These are phyloP conservation scores for Lordiphosa andalusiaca DNA, from an alignment of 2,888 invertebrate species.

Conservation along the genomic window DNA sequence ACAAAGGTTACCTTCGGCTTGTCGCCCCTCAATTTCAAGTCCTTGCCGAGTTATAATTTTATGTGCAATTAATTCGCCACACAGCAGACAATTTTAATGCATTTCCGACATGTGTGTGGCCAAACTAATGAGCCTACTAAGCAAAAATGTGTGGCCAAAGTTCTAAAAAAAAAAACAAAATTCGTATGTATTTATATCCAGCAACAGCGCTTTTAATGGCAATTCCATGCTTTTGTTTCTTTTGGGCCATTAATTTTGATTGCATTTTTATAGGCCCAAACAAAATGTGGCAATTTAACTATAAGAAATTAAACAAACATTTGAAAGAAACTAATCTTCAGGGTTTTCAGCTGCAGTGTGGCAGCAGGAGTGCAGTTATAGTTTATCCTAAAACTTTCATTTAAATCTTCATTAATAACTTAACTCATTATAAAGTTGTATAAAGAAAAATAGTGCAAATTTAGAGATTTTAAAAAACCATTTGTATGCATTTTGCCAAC, in stretches of 20 bases:
- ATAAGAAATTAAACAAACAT: constrained; percentile 1
- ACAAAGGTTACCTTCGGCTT: constrained; percentile 45
- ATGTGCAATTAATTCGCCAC: constrained; percentile 72
- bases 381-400: too few relatives aligned
- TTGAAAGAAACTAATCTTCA: neutral
- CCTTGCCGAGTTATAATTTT: constrained; percentile 69
- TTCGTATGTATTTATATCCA: constrained; percentile 23
- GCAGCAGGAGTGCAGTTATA: too few relatives aligned
- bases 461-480: too few relatives aligned
- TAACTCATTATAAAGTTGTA: too few relatives aligned
- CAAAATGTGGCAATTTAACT: too few relatives aligned
- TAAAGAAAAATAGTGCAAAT: too few relatives aligned
- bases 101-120: constrained; percentile 33
- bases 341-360: too few relatives aligned
- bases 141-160: constrained; percentile 45
- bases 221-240: constrained; percentile 5
- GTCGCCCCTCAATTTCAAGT: constrained; percentile 56
- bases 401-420: too few relatives aligned
- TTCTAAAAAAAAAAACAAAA: constrained; percentile 26
- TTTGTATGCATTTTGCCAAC: too few relatives aligned
- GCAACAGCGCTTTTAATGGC: constrained; percentile 48
- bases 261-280: constrained; percentile 62
- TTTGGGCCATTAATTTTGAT: constrained; percentile 63
- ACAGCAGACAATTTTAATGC: constrained; percentile 50
- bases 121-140: constrained; percentile 63